These are phyloP conservation scores for Listrodromus nycthemerus DNA, from an alignment of 2,888 invertebrate genomes.

Conservation along the genomic window DNA sequence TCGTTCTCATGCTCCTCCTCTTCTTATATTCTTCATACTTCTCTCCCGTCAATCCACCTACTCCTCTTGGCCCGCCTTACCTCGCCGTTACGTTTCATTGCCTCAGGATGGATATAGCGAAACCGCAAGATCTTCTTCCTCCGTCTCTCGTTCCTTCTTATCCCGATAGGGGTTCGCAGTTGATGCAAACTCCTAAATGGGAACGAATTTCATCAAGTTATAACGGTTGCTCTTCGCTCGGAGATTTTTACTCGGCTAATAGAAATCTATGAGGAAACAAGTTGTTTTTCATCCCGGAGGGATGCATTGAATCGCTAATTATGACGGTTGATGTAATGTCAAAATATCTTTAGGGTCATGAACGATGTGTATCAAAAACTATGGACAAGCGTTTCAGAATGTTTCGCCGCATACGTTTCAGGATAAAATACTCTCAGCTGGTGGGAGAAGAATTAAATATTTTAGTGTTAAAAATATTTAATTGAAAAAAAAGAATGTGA, in stretches of 20 bases:
- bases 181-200: no score
- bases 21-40: neutral
- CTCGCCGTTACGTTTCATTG: slow-evolving; percentile 26
- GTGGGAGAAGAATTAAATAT: neutral
- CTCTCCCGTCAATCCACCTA: slow-evolving; percentile 24
- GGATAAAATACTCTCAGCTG: neutral
- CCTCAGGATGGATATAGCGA: neutral
- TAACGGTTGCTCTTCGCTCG: no score
- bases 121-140: neutral
- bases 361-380: neutral
- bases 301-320: no score
- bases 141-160: neutral
- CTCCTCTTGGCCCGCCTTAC: slow-evolving; percentile 51
- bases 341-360: neutral
- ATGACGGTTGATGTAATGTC: no score
- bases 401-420: no score
- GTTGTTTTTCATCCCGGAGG: no score
- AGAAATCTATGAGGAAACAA: no score
- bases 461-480: no score
- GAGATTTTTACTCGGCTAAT: no score
- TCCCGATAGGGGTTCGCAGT: neutral
- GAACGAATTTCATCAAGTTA: no score
- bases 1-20: slow-evolving; percentile 29
- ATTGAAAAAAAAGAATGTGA: no score
- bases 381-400: neutral